Evolutionary conservation across 2,888 invertebrate genomes (phyloP), one percentile per base, ranked within the genome.

Genomic region (Fabriciana adippe): DNA sequence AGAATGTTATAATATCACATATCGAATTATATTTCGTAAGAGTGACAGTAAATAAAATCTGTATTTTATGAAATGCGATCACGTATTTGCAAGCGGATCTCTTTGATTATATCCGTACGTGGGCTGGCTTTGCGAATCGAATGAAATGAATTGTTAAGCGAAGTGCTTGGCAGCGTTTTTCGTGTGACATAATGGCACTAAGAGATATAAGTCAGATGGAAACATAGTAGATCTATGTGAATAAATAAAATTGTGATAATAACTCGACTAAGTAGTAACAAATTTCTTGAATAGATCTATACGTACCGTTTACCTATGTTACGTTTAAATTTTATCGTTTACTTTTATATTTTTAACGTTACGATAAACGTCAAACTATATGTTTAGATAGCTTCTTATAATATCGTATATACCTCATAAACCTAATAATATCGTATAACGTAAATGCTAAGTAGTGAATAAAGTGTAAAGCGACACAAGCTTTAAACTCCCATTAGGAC

Each of bases 61-160:
- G 73, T 69, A 74, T 74, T 77, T 83, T 81, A 76, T 73, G 78
- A 81, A 83, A 82, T 76, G 78, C 78, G 77, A 79, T 84, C 85
- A 88, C 84, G 86, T 86, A 83, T 83, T 79, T 79, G 78, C 78
- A 82, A 78, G 79, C 85, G 86, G 84, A 87, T 86, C 83, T 83
- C 80, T 83, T 85, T 85, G 86, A 87, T 87, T 84, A 80, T 79
- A 77, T 78, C 79, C 74, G 81, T 84, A 86, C 86, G 85, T 87
- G 85, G 78, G 76, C 83, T 81, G 83, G 81, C 81, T 82, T 74
- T 74, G 72, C 74, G 81, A 77, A 77, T 75, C 72, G 57, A 69
- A 63, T 64, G 64, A 70, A 70, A 67, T 70, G 77, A 78, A 76
- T 75, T 75, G 76, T 78, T 41, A 74, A 76, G 76, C 69, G 72